These are phyloP conservation scores for Melanotaenia maccullochi DNA, from an alignment of 2,797 vertebrate genomes.

Conservation along the genomic window DNA sequence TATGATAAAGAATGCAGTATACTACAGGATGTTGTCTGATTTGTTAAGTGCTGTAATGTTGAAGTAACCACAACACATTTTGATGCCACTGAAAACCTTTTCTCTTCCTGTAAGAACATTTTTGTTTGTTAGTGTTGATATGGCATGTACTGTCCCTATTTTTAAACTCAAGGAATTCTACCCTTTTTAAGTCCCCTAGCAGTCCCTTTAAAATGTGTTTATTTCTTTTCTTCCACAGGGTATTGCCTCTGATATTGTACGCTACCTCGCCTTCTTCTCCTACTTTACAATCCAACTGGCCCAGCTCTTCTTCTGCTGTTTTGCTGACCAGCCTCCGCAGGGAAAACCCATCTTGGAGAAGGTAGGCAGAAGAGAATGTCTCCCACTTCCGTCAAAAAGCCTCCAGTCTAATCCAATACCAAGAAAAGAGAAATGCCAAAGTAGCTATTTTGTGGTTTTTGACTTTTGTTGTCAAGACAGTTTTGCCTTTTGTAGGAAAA, in stretches of 20 bases:
- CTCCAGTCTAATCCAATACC: slow-evolving; percentile 18
- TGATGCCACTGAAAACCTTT: slow-evolving; percentile 22
- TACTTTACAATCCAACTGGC: slow-evolving; percentile 86
- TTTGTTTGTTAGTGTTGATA: slow-evolving; percentile 34
- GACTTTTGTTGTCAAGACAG: slow-evolving; percentile 61
- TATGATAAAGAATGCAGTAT: slow-evolving; percentile 26
- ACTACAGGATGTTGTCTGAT: slow-evolving; percentile 64
- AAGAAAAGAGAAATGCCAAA: slow-evolving; percentile 53
- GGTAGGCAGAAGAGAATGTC: slow-evolving; percentile 79
- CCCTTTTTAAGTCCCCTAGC: neutral
- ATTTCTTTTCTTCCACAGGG: slow-evolving; percentile 75
- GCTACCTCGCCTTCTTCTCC: slow-evolving; percentile 86
- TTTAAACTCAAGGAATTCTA: slow-evolving; percentile 21
- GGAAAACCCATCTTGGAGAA: slow-evolving; percentile 76
- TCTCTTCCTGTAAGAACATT: slow-evolving; percentile 14
- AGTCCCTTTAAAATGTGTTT: slow-evolving; percentile 1
- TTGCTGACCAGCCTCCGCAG: slow-evolving; percentile 87
- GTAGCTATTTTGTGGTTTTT: slow-evolving; percentile 70
- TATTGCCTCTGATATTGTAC: slow-evolving; percentile 83
- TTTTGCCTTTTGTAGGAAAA: slow-evolving; percentile 73
- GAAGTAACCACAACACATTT: slow-evolving; percentile 29
- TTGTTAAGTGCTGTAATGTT: slow-evolving; percentile 41
- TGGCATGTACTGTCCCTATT: slow-evolving; percentile 9
- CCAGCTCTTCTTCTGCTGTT: slow-evolving; percentile 90
- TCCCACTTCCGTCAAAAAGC: slow-evolving; percentile 59